These are phyloP conservation scores for Saccostrea glomerata DNA, from an alignment of 1,140 invertebrate genomes.

Conservation along the genomic window DNA sequence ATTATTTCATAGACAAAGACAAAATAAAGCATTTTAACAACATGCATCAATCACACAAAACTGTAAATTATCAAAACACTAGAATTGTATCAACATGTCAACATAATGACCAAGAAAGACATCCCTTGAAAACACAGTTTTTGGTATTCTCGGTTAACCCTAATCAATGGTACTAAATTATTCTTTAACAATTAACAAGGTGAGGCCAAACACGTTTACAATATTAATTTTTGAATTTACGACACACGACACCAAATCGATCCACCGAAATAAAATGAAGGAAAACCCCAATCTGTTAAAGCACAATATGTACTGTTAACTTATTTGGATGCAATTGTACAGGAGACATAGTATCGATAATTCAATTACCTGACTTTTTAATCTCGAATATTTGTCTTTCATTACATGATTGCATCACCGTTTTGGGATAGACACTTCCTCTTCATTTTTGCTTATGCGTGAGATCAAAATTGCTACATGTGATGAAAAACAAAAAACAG, in stretches of 20 bases:
- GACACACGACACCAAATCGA: constrained; percentile 5
- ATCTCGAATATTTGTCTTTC: neutral
- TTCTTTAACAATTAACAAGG: neutral
- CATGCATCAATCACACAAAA: too few species aligned
- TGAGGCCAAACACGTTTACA: neutral
- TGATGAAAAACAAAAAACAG: too few species aligned
- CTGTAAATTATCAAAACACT: too few species aligned
- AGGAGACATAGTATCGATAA: neutral
- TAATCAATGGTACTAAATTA: neutral
- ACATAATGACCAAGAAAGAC: too few species aligned
- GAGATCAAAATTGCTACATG: too few species aligned
- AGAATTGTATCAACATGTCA: too few species aligned
- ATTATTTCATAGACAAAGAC: too few species aligned
- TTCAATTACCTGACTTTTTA: neutral
- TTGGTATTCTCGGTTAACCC: neutral
- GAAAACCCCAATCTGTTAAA: constrained; percentile 10
- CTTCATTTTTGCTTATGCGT: too few species aligned
- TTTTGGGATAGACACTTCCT: too few species aligned
- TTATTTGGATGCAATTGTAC: neutral
- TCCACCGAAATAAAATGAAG: neutral
- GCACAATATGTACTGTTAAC: neutral
- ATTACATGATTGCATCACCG: too few species aligned
- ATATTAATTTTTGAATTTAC: neutral
- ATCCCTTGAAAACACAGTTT: neutral
- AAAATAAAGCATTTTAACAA: too few species aligned